Evolutionary conservation across 2,113 vertebrate genomes (phyloP).

Genomic region (Nibea coibor): DNA sequence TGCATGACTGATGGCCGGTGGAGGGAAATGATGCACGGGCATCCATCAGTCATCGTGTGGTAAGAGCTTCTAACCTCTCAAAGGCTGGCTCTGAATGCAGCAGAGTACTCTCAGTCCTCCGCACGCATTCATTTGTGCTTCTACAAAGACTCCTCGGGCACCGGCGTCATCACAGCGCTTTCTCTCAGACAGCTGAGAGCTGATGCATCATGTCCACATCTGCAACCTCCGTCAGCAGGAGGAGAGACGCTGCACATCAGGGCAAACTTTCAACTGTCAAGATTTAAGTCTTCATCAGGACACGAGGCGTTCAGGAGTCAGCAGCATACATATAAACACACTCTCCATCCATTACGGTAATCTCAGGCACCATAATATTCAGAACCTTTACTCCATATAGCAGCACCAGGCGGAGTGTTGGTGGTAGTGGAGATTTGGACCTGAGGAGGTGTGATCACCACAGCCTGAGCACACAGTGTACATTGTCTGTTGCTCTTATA

Average conservation of each 20-base stretch:
- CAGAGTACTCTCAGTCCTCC: background rate
- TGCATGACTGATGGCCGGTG: background rate
- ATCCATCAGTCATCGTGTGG: background rate
- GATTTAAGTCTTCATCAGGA: background rate
- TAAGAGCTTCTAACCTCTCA: background rate
- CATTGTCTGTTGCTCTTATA: too few relatives aligned
- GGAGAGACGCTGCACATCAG: background rate
- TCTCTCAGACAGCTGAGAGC: too few relatives aligned
- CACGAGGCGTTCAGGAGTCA: background rate
- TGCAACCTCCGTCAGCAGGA: background rate
- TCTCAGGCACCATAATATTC: background rate
- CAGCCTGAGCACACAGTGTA: too few relatives aligned
- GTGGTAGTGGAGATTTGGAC: too few relatives aligned
- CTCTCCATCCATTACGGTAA: background rate
- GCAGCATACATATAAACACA: too few relatives aligned
- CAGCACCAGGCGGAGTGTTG: too few relatives aligned
- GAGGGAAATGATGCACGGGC: background rate
- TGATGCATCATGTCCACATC: slow-evolving; percentile 31
- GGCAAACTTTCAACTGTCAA: background rate
- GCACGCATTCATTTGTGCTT: background rate
- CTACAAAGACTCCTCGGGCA: background rate
- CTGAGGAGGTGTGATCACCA: too few relatives aligned
- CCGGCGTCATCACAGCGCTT: slow-evolving; percentile 31
- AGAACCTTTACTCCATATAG: background rate
- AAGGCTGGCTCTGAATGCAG: background rate